These are phyloP conservation scores for Falco peregrinus DNA, from an alignment of 2,797 vertebrate genomes.

Conservation along the genomic window DNA sequence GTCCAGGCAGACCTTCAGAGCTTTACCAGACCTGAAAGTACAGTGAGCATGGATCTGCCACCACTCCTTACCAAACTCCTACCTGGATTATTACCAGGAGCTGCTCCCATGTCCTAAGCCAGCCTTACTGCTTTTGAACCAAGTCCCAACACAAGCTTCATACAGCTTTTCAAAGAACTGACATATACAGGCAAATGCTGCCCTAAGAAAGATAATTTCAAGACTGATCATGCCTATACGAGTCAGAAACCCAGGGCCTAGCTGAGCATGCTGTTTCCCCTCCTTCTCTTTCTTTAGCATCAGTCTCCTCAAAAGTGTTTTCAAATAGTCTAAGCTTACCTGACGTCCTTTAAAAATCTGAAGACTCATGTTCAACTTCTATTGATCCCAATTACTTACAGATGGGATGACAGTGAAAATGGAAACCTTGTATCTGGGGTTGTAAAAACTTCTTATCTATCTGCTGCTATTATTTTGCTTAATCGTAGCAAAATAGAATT, in stretches of 20 bases:
- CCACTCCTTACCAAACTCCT: no score
- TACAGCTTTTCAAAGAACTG: background rate
- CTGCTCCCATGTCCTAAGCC: background rate
- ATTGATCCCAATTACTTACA: background rate
- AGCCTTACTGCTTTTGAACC: background rate
- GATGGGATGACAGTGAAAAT: background rate
- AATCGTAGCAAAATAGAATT: background rate
- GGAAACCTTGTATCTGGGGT: background rate
- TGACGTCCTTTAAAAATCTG: background rate
- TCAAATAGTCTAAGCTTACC: background rate
- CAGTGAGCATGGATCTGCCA: rapidly evolving
- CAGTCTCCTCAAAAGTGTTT: background rate
- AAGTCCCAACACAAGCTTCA: background rate
- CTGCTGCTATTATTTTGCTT: background rate
- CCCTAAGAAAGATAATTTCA: background rate
- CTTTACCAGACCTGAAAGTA: no score
- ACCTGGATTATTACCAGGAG: background rate
- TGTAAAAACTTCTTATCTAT: background rate
- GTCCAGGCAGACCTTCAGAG: background rate
- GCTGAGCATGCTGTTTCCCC: background rate
- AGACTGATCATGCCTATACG: background rate
- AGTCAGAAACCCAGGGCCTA: background rate
- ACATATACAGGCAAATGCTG: background rate
- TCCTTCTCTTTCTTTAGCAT: background rate
- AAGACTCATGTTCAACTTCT: background rate